Conservation (phyloP, 2,888 invertebrate genomes). For the Cheilosia impressa region DNA sequence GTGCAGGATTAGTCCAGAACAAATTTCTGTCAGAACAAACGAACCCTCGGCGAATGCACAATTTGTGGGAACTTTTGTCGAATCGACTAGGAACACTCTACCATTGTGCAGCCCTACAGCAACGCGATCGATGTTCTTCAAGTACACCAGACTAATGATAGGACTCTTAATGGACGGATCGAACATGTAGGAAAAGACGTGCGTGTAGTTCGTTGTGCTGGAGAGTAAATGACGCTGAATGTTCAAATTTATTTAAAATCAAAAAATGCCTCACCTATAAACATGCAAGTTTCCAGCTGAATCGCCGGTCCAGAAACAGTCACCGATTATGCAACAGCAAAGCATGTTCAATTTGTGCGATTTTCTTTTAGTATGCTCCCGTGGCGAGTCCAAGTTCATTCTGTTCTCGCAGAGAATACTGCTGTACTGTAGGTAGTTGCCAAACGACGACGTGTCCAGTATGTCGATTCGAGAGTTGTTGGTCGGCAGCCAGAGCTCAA, state of each 20-base stretch:
- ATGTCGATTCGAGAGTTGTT: slow-evolving; percentile 88
- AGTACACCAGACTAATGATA: slow-evolving; percentile 88
- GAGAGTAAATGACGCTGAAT: slow-evolving; percentile 20
- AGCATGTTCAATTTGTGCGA: slow-evolving; percentile 81
- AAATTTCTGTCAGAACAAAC: slow-evolving; percentile 91
- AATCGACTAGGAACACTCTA: slow-evolving; percentile 89
- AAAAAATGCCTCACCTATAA: slow-evolving; percentile 87
- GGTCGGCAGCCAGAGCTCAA: slow-evolving; percentile 91
- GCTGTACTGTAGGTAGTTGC: slow-evolving; percentile 86
- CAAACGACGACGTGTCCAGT: slow-evolving; percentile 85
- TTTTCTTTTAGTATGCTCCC: slow-evolving; percentile 73
- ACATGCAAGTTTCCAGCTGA: slow-evolving; percentile 93
- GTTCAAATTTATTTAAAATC: background rate
- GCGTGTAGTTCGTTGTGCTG: slow-evolving; percentile 85
- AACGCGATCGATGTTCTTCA: slow-evolving; percentile 89
- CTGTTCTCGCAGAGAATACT: slow-evolving; percentile 82
- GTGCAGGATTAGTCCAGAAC: slow-evolving; percentile 88
- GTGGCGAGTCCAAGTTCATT: slow-evolving; percentile 77
- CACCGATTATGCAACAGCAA: slow-evolving; percentile 88
- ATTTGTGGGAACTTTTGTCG: slow-evolving; percentile 85
- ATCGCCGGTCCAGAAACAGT: slow-evolving; percentile 95
- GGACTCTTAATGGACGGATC: slow-evolving; percentile 88
- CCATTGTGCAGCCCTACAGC: slow-evolving; percentile 92
- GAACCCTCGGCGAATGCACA: slow-evolving; percentile 89
- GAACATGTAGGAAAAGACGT: slow-evolving; percentile 87